A percentile compares a stretch with the other conserved stretches of the same genome.
Conservation (phyloP, 2,888 invertebrate species). For the Dinocampus coccinellae region DNA sequence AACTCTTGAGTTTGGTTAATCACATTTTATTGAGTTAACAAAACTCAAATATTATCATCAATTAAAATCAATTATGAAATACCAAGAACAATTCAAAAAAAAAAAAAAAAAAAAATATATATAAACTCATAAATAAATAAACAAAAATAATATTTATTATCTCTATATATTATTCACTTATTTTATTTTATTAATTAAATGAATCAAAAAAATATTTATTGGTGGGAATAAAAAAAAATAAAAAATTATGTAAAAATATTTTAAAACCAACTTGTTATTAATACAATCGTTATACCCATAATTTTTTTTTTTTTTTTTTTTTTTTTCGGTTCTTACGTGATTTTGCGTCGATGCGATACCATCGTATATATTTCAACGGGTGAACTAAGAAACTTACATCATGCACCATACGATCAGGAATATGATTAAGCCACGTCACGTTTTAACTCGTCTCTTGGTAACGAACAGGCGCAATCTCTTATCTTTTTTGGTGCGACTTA, state of each 20-base stretch:
- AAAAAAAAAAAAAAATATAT: background rate
- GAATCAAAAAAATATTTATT: background rate
- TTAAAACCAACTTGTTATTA: conserved; percentile 21
- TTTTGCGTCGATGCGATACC: background rate
- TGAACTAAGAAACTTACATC: conserved; percentile 24
- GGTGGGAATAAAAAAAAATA: background rate
- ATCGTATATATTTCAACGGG: background rate
- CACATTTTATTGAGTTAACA: too few species aligned
- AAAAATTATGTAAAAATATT: background rate
- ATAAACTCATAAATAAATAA: too few species aligned
- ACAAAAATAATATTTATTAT: background rate
- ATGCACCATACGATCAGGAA: conserved; percentile 15
- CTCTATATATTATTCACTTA: too few species aligned
- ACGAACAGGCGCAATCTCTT: conserved; percentile 28
- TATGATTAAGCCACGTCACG: conserved; percentile 37
- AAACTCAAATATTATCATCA: background rate
- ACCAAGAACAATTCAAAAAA: background rate
- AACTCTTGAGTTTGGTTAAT: background rate
- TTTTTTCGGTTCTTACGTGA: background rate
- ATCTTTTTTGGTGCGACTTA: conserved; percentile 14
- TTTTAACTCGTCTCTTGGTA: conserved; percentile 31
- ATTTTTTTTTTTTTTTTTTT: background rate
- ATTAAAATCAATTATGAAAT: background rate
- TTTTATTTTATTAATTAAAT: background rate
- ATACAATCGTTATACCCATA: too few species aligned